Evolutionary conservation across 2,797 vertebrate genomes (phyloP).

Genomic region (Coregonus suidteri): DNA sequence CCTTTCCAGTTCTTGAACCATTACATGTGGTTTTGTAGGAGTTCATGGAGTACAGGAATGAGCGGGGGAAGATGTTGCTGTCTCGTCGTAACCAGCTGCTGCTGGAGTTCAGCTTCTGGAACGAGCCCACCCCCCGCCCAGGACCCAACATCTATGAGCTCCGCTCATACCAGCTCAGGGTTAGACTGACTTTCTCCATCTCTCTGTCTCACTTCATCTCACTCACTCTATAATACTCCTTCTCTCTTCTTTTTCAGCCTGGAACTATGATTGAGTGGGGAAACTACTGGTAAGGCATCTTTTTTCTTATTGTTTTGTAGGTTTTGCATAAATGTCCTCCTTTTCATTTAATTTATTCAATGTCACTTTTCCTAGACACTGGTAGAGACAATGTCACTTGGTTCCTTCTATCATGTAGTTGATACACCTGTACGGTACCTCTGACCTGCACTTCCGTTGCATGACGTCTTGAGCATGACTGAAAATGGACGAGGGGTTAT

Average conservation of each 20-base stretch:
- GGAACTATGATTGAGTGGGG: slow-evolving; percentile 99
- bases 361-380: not conserved
- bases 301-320: not conserved
- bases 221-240: slow-evolving; percentile 14
- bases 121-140: slow-evolving; percentile 86
- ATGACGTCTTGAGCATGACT: slow-evolving; percentile 45
- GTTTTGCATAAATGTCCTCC: not conserved
- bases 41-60: slow-evolving; percentile 86
- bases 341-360: not conserved
- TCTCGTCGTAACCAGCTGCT: slow-evolving; percentile 93
- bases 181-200: slow-evolving; percentile 61
- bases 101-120: slow-evolving; percentile 97
- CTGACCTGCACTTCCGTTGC: slow-evolving; percentile 33
- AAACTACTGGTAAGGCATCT: slow-evolving; percentile 89
- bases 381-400: not conserved
- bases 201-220: slow-evolving; percentile 22
- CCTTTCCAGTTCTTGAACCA: not conserved
- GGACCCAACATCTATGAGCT: slow-evolving; percentile 96
- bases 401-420: slow-evolving; percentile 33
- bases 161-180: slow-evolving; percentile 91
- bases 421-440: slow-evolving; percentile 58
- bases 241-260: slow-evolving; percentile 80
- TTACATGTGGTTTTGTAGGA: slow-evolving; percentile 66
- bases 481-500: slow-evolving; percentile 4
- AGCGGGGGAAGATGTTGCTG: slow-evolving; percentile 91